These are phyloP conservation scores for Drosophila ohnishii DNA, from an alignment of 1,140 invertebrate species.

Conservation along the genomic window DNA sequence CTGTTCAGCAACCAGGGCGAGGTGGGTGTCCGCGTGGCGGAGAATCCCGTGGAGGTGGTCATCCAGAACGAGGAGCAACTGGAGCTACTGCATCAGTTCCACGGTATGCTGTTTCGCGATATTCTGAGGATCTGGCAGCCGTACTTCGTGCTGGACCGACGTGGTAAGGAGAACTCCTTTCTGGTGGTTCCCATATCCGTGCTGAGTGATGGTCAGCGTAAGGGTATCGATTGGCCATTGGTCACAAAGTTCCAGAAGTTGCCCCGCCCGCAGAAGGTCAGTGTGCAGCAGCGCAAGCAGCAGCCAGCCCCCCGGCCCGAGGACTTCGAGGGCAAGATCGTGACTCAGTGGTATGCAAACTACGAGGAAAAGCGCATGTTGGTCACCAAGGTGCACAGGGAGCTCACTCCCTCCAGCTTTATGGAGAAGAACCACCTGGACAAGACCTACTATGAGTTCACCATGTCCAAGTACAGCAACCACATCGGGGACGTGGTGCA, in stretches of 20 bases:
- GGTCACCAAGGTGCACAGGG: conserved; percentile 91
- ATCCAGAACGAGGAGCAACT: conserved; percentile 85
- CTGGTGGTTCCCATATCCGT: conserved; percentile 88
- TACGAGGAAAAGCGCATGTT: conserved; percentile 88
- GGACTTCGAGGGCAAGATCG: conserved; percentile 88
- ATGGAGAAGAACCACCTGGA: conserved; percentile 91
- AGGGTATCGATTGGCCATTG: conserved; percentile 81
- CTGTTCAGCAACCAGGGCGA: conserved; percentile 93
- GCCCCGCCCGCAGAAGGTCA: conserved; percentile 12
- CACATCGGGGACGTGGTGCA: conserved; percentile 86
- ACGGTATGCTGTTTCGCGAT: conserved; percentile 86
- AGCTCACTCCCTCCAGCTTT: conserved; percentile 89
- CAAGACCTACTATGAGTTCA: conserved; percentile 92
- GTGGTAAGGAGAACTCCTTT: conserved; percentile 87
- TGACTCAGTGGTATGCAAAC: conserved; percentile 93
- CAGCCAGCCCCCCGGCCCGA: conserved; percentile 86
- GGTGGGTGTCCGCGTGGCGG: conserved; percentile 86
- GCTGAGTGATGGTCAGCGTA: background rate
- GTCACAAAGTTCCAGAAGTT: conserved; percentile 82
- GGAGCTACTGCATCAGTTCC: conserved; percentile 84
- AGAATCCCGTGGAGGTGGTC: conserved; percentile 83
- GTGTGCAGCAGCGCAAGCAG: conserved; percentile 84
- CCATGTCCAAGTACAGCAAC: conserved; percentile 89
- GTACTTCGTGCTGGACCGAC: conserved; percentile 89
- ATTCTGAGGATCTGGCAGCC: conserved; percentile 90